These are phyloP conservation scores for Leptopilina clavipes DNA, from an alignment of 1,140 invertebrate species.

Conservation along the genomic window DNA sequence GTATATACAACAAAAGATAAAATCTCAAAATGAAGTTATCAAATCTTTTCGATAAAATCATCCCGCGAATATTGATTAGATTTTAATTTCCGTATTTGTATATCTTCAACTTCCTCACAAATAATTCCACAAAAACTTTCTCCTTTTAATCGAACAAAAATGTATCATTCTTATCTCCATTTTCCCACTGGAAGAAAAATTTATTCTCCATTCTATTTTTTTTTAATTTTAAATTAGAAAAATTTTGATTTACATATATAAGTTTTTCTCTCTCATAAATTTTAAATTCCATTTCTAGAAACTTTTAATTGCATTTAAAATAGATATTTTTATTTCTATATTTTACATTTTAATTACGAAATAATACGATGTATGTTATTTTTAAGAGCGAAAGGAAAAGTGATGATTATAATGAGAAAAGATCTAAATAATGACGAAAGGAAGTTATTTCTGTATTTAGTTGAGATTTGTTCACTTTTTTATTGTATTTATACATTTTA, in stretches of 20 bases:
- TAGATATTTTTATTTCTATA: no score
- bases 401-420: no score
- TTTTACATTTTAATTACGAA: no score
- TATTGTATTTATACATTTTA: no score
- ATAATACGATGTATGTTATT: no score
- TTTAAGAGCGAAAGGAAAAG: no score
- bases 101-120: not conserved
- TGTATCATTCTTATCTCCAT: no score
- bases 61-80: not conserved
- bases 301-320: not conserved
- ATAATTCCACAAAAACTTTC: not conserved
- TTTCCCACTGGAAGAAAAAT: no score
- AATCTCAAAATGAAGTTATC: not conserved
- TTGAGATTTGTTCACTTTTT: no score
- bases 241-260: not conserved
- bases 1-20: conserved; percentile 29
- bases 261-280: not conserved
- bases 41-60: not conserved
- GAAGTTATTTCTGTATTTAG: no score
- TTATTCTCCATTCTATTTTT: not conserved
- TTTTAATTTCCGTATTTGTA: not conserved
- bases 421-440: no score
- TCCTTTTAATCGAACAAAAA: not conserved
- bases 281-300: not conserved
- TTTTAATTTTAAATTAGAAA: not conserved